These are phyloP conservation scores for Phaenicophaeus curvirostris DNA, from an alignment of 2,797 vertebrate species.

Conservation along the genomic window DNA sequence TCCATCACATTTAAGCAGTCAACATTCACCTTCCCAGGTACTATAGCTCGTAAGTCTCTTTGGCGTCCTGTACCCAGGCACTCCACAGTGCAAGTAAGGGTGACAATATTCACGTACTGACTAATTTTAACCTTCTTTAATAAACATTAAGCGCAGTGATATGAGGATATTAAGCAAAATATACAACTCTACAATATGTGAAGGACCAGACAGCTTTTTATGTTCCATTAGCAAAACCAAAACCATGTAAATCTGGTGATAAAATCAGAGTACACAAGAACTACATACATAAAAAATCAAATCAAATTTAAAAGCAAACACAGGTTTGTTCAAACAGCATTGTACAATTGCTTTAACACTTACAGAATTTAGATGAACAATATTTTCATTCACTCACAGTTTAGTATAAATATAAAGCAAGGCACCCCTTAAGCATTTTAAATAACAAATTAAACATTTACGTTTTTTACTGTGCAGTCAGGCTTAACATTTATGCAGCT, in stretches of 20 bases:
- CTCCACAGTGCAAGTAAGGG: not conserved
- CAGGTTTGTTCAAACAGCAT: conserved; percentile 35
- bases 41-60: not conserved
- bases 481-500: conserved; percentile 86
- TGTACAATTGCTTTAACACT: conserved; percentile 67
- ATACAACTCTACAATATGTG: not conserved
- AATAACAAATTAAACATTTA: conserved; percentile 88
- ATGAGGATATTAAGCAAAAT: not conserved
- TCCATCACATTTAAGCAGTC: not conserved
- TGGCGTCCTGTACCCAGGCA: not conserved
- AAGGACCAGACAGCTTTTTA: not conserved
- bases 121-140: not conserved
- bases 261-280: conserved; percentile 60
- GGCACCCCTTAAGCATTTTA: conserved; percentile 83
- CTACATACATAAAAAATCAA: conserved; percentile 68
- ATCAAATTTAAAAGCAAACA: conserved; percentile 73
- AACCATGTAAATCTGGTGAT: conserved; percentile 33
- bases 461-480: conserved; percentile 85
- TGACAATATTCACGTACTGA: not conserved
- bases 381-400: conserved; percentile 78
- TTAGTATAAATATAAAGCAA: conserved; percentile 84
- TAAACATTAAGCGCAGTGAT: not conserved
- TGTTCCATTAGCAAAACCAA: conserved; percentile 17
- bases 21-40: not conserved
- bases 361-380: conserved; percentile 77